Evolutionary conservation across 2,113 vertebrate genomes (phyloP), one percentile per base, ranked within the genome.

Genomic region (Chelonoidis abingdonii): DNA sequence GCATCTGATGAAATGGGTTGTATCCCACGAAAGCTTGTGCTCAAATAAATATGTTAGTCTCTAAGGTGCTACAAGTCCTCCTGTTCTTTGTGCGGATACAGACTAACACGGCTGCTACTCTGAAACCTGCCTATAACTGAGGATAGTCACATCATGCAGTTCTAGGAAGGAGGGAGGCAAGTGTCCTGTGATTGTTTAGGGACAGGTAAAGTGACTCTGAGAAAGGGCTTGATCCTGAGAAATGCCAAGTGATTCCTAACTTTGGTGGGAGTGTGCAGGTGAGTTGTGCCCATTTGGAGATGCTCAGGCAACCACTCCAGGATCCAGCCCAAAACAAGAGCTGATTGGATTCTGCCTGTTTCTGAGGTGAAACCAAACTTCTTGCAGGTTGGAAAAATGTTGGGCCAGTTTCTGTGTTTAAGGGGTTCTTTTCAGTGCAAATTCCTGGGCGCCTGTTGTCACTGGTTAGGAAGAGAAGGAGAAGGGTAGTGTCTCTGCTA

Each of bases 241-340:
- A 62, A 35, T 3, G 29, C 19, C 75, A 47, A 62, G 85, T 59
- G 31, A 8, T 47, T 27, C 31, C 22, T 11, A 0, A 0, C 0
- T 47, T 79, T 56, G 54, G 76, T 52, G 76, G 89, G 84, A 69
- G 53, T 54, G 27, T 16, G 29, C 29, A 62, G 27, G 57, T 62
- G 29, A 62, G 35, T 72, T 38, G 65, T 72, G 21, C n/a, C n/a
- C 65, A 21, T 38, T 4, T 17, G 16, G 35, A 38, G 35, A 38
- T 69, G 65, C 31, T 21, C 65, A 69, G n/a, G 65, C 16, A n/a
- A 35, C 65, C 19, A 38, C 65, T 72, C 35, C n/a, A 1, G 38
- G 8, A 9, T 53, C 38, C 10, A 47, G 50, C 76, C 38, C 25
- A 6, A 56, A 44, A 8, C 62, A 65, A 0, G 0, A 14, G 6